These are phyloP conservation scores for Actias luna DNA, from an alignment of 2,888 invertebrate genomes.

Conservation along the genomic window DNA sequence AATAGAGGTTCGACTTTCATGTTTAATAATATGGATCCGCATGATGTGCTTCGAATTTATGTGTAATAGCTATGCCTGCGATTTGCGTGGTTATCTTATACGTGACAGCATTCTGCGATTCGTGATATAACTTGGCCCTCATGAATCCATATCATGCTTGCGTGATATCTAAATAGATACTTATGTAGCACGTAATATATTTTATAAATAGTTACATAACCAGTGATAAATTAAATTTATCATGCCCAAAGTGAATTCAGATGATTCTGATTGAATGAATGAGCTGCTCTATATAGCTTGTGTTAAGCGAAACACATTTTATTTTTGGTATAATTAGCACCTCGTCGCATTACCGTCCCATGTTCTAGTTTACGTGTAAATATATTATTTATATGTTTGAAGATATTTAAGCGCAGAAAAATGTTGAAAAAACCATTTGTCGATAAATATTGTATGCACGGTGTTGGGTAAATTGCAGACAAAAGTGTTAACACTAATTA, in stretches of 20 bases:
- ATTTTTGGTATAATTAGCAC: constrained; percentile 9
- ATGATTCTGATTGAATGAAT: neutral
- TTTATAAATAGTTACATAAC: neutral
- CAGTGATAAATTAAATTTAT: neutral
- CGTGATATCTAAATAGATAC: neutral
- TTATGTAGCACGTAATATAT: neutral
- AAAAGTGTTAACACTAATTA: neutral
- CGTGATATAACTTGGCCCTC: neutral
- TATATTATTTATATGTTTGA: neutral
- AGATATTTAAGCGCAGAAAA: neutral
- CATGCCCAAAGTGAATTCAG: neutral
- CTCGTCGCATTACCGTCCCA: neutral
- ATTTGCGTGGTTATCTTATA: no score
- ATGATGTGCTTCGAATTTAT: no score
- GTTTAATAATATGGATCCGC: no score
- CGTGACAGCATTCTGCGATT: neutral
- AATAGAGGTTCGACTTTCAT: no score
- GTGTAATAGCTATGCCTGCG: no score
- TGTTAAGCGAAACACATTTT: neutral
- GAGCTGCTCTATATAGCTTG: neutral
- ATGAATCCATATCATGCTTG: neutral
- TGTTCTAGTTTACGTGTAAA: constrained; percentile 1
- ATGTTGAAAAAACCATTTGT: neutral
- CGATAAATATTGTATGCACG: neutral
- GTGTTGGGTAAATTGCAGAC: neutral